Evolutionary conservation across 2,888 invertebrate genomes (phyloP).

Genomic region (Rhagonycha fulva): DNA sequence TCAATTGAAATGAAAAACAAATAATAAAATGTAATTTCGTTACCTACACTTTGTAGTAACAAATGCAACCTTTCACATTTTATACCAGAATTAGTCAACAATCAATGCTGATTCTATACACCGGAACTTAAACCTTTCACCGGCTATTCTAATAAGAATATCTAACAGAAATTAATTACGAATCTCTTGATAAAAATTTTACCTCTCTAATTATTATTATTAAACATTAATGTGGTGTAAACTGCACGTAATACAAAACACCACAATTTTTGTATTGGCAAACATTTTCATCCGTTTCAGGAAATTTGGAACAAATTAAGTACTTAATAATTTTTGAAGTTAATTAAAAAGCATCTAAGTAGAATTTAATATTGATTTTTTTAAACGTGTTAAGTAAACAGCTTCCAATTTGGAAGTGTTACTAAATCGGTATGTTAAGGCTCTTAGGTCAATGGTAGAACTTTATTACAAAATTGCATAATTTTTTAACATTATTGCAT

Average conservation of each 20-base stretch:
- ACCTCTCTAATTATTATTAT: neutral
- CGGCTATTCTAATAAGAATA: neutral
- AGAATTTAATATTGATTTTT: neutral
- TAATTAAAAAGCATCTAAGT: too few relatives aligned
- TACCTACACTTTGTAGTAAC: neutral
- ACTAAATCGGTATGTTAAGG: neutral
- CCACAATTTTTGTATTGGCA: neutral
- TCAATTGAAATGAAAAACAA: neutral
- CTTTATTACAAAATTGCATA: neutral
- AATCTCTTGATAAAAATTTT: neutral
- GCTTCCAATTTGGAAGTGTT: neutral
- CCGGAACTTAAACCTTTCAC: neutral
- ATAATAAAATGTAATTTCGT: neutral
- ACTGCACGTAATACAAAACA: neutral
- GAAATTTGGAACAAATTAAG: too few relatives aligned
- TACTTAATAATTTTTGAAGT: too few relatives aligned
- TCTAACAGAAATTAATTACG: neutral
- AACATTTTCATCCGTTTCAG: neutral
- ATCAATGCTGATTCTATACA: neutral
- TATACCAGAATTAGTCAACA: neutral
- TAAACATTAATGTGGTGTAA: neutral
- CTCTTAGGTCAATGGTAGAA: neutral
- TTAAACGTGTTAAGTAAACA: neutral
- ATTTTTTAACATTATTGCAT: neutral
- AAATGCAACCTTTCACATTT: neutral